Base-by-base conservation (phyloP, 2,888 invertebrate genomes). In the Mythimna vitellina region DNA sequence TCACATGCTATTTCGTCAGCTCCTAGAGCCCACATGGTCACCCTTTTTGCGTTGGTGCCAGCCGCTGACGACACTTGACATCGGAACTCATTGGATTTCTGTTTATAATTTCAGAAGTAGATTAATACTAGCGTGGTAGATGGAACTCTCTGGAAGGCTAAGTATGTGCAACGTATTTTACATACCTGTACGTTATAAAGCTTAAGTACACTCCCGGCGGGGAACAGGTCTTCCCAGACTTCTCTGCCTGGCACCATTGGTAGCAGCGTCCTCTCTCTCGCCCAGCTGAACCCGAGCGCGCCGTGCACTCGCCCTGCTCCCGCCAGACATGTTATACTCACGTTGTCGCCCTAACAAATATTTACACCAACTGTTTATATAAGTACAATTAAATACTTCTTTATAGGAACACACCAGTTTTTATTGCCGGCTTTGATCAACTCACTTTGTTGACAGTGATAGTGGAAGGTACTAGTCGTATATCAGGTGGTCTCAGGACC, bases 211-310 rank as follows among this genome's bases (percentile, higher is more conserved):
- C 98, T 98, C 12, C 98, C 98, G 70, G 98, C 97, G 0, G 98
- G 98, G 90, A 97, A 98, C 42, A 98, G 96, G 88, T 98, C 98
- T 89, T 98, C 98, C 97, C 98, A 98, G 85, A 98, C 98, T 87
- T 98, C 98, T n/a, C 96, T 96, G 10, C 97, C 97, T 0, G 98
- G 98, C 65, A 97, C 97, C 74, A 98, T 96, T 62, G 97, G 97
- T 32, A 98, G 96, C 17, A 98, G 94, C 20, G 97, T 97, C 70
- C 97, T 97, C 88, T 98, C 98, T 83, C 98, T 97, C 0, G 98
- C 98, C 98, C 98, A 98, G 87, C 98, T 98, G 89, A 98, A 98
- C 6, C 98, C 98, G 68, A 98, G 96, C 56, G 97, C 97, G 0
- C 97, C 97, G 77, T 97, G 97, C 3, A 96, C 94, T 57, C 96